These are phyloP conservation scores for Megaceryle maxima DNA, from an alignment of 2,113 vertebrate genomes.

Conservation along the genomic window DNA sequence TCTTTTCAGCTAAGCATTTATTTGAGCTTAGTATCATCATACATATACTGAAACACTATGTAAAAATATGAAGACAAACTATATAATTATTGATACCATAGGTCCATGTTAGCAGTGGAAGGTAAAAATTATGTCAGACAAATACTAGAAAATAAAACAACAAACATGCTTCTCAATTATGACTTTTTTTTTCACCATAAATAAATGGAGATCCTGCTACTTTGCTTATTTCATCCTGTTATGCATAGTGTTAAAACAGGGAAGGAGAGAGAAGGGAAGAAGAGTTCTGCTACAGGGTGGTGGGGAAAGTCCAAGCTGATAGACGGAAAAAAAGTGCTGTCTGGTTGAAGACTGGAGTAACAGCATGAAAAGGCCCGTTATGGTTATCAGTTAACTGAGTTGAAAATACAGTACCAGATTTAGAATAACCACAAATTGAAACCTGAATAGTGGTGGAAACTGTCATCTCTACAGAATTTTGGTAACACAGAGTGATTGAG, in stretches of 20 bases:
- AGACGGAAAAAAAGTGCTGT: not conserved
- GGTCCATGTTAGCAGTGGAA: not conserved
- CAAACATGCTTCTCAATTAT: not conserved
- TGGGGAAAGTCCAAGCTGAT: not conserved
- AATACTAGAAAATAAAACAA: not conserved
- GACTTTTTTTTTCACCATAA: not conserved
- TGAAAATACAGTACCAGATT: not conserved
- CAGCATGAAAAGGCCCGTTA: not conserved
- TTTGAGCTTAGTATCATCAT: too few species aligned
- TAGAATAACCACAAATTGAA: not conserved
- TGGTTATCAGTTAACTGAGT: not conserved
- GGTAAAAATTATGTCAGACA: not conserved
- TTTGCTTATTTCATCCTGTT: not conserved
- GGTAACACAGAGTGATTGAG: too few species aligned
- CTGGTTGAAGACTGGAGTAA: not conserved
- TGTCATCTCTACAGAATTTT: not conserved
- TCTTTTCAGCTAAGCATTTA: too few species aligned
- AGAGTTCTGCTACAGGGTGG: not conserved
- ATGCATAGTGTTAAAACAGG: not conserved
- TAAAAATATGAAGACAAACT: not conserved
- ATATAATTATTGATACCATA: not conserved
- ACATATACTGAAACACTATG: not conserved
- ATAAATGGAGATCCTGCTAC: not conserved
- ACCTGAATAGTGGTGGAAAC: not conserved
- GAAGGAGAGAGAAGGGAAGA: not conserved